Base-by-base conservation (phyloP, 2,888 invertebrate genomes). In the Platynereis dumerilii region DNA sequence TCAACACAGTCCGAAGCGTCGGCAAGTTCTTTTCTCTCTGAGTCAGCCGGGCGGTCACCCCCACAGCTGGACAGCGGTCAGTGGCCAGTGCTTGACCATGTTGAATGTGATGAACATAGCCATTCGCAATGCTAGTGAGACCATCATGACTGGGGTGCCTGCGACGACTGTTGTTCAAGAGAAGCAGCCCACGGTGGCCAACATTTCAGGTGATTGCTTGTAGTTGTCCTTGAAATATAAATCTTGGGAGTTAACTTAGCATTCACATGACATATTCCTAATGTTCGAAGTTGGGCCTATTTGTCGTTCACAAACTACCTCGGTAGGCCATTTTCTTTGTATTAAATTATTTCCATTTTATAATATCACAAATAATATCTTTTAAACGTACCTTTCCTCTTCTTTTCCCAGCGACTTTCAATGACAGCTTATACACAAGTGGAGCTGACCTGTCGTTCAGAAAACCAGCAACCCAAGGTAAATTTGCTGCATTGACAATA, bases 61-160 rank as follows among this genome's bases (percentile, higher is more conserved):
- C 0, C 90, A 92, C 77, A 92, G 92, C 77, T 94, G 94, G 94
- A 92, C 90, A 76, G 87, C 88, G 70, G 81, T 94, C 12, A 55
- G 88, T 28, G 58, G 88, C 66, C 88, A 88, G 73, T 89, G 90
- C 78, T 80, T 92, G 12, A 82, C 82, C 39, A 85, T 90, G 0
- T 86, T 93, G 2, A 88, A 88, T 68, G 86, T 87, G 52, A 92
- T 91, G 72, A 88, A 88, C 2, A 87, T 73, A 12, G 62, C 69
- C 53, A 69, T 81, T n/a, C 69, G 74, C 45, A 75, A 74, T 24
- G 73, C 71, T 53, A 81, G 80, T 70, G 76, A 76, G 74, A 73
- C 72, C 3, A 29, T 20, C 1, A 24, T 62, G 28, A 22, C 39
- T 5, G 20, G 27, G 2, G 62, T 55, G 0, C 55, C 55, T 17